Base-by-base conservation (phyloP, 2,113 vertebrate genomes). In the Hipposideros armiger region DNA sequence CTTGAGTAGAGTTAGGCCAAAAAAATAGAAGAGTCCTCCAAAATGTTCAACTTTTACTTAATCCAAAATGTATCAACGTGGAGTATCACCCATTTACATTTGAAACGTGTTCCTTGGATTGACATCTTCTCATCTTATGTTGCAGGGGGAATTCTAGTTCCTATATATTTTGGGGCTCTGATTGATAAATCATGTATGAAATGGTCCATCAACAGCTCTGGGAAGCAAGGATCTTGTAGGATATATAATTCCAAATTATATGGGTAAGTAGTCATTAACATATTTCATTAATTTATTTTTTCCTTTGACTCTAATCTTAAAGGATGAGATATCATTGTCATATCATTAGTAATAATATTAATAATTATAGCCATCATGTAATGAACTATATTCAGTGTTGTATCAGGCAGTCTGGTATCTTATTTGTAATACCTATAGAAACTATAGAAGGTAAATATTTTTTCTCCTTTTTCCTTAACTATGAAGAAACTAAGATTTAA, bases 151-250 rank as follows among this genome's bases (percentile, higher is more conserved):
- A 98, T 99, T 88, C 99, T 99, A 91, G 98, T 99, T 0, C 99
- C 99, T 0, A 96, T 99, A 89, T 99, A 99, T 97, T 99, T 99
- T 0, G 99, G 99, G 1, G 98, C 99, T 8, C 60, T 99, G 40
- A 99, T 99, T 0, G 99, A 99, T 95, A 98, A 20, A 85, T 98
- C 99, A 0, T 99, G 99, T 97, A 90, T 99, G 92, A 99, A 99
- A 94, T 99, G 99, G 99, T 99, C 99, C 0, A 91, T 98, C 28
- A 99, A 97, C 24, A 97, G 91, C 50, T 99, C 99, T 58, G 99
- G 99, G 0, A 97, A 96, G 4, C 96, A 42, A 81, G 99, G 99
- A 0, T 98, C 99, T 0, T 99, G 99, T 89, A 99, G 99, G 69
- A 52, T 99, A 9, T 99, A 99, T 2, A 97, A 99, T 96, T 98